Evolutionary conservation across 2,888 invertebrate species (phyloP).

Genomic region (Nezara viridula): DNA sequence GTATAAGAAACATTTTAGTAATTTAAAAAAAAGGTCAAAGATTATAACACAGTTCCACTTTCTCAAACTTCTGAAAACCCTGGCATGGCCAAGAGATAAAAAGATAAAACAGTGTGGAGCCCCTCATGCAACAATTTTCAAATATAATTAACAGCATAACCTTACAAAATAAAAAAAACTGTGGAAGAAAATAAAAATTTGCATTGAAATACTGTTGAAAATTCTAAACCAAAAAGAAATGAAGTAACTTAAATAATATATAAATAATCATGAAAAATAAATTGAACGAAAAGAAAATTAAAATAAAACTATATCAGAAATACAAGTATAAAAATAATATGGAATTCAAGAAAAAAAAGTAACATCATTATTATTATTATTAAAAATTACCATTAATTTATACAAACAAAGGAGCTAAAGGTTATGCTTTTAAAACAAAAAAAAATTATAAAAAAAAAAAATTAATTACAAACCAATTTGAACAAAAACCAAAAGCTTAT

Average conservation of each 20-base stretch:
- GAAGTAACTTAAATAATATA: not conserved
- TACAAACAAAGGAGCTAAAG: not conserved
- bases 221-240: not conserved
- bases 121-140: constrained; percentile 63
- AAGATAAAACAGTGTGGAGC: constrained; percentile 61
- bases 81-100: constrained; percentile 64
- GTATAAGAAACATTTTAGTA: constrained; percentile 59
- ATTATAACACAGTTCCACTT: constrained; percentile 55
- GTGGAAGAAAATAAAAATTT: not conserved
- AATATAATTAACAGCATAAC: constrained; percentile 52
- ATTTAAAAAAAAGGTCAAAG: constrained; percentile 55
- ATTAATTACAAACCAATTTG: constrained; percentile 13
- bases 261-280: not conserved
- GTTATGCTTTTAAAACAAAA: constrained; percentile 29
- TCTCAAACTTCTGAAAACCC: constrained; percentile 59
- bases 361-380: not conserved
- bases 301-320: not conserved
- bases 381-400: not conserved
- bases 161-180: constrained; percentile 28
- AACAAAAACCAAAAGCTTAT: constrained; percentile 45
- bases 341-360: not conserved
- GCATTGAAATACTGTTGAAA: not conserved
- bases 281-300: not conserved
- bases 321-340: not conserved
- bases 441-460: not conserved